Evolutionary conservation across 2,888 invertebrate species (phyloP), one percentile per base, ranked within the genome.

Genomic region (Nemapogon koenigi): DNA sequence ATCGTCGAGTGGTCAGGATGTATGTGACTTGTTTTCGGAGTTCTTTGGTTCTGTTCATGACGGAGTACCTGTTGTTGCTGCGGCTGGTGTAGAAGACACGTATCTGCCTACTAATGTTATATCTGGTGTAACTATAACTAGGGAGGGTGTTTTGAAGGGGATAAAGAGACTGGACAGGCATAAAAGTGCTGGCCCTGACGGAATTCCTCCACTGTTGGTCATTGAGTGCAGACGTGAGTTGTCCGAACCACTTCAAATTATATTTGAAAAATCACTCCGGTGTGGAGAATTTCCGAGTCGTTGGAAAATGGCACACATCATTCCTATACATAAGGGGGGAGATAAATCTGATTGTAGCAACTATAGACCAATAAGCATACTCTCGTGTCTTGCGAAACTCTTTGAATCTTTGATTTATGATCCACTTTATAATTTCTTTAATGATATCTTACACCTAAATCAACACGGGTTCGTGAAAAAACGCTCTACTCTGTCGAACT

Each of bases 401-500:
- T 40, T 38, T 22, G 42, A 43, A 27, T 37, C 37, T 8, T 30
- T 39, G 4, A 16, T 43, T 14, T 41, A 36, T 16, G 16, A 26
- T 35, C 4, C 16, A 10, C 15, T 43, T 18, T 43, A 38, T 16
- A 19, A 26, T 27, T 35, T 41, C n/a, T 19, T 41, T 4, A 40
- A 37, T 28, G 27, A 35, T 13, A 3, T 39, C 10, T 16, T 46
- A 35, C 29, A 39, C 10, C 14, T 13, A 1, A 16, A 35, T 8
- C 44, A 44, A 38, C 42, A 43, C 18, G 44, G 43, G 2, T 43
- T 44, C 30, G 37, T 43, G 6, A 43, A 37, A 11, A 18, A 18
- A 6, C 42, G 40, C 35, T 48, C 45, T 1, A 48, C 48, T 7
- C 25, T 27, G 1, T 37, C 39, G 2, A 48, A 48, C 14, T 25